A percentile compares a stretch with the other conserved stretches of the same genome.
These are phyloP conservation scores for Phoenicopterus ruber DNA, from an alignment of 2,113 vertebrate genomes.

Conservation along the genomic window DNA sequence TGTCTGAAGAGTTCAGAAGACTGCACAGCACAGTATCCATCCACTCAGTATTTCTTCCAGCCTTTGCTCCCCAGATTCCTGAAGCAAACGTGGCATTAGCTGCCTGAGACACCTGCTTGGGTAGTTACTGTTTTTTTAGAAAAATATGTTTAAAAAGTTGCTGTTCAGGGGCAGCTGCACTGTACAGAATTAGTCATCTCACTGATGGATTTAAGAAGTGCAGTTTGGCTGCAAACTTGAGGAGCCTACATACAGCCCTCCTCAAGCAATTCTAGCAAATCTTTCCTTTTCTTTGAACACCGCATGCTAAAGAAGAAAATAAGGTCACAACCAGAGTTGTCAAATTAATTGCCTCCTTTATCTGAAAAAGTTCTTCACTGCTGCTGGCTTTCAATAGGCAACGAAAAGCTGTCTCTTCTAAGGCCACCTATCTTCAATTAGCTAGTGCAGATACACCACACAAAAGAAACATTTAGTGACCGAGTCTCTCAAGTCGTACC, in stretches of 20 bases:
- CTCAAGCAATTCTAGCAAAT: not conserved
- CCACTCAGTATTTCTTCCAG: not conserved
- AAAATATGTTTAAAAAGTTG: not conserved
- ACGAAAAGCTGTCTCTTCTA: not conserved
- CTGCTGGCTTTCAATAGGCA: not conserved
- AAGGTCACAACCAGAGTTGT: not conserved
- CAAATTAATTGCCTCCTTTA: conserved; percentile 38
- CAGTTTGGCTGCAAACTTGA: not conserved
- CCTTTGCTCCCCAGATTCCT: not conserved
- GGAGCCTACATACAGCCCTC: not conserved
- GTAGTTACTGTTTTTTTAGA: not conserved
- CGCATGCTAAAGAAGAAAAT: not conserved
- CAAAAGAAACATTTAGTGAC: not conserved
- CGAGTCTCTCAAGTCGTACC: not conserved
- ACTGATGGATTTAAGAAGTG: not conserved
- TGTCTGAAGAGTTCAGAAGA: not conserved
- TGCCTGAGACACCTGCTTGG: not conserved
- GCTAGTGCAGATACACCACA: not conserved
- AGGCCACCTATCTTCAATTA: not conserved
- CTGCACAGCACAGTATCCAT: not conserved
- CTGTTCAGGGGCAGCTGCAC: not conserved
- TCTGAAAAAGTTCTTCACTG: not conserved
- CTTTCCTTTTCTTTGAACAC: not conserved
- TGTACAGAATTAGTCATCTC: not conserved
- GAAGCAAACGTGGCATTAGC: not conserved